Evolutionary conservation across 2,888 invertebrate genomes (phyloP), one percentile per base, ranked within the genome.

Genomic region (Unio delphinus): DNA sequence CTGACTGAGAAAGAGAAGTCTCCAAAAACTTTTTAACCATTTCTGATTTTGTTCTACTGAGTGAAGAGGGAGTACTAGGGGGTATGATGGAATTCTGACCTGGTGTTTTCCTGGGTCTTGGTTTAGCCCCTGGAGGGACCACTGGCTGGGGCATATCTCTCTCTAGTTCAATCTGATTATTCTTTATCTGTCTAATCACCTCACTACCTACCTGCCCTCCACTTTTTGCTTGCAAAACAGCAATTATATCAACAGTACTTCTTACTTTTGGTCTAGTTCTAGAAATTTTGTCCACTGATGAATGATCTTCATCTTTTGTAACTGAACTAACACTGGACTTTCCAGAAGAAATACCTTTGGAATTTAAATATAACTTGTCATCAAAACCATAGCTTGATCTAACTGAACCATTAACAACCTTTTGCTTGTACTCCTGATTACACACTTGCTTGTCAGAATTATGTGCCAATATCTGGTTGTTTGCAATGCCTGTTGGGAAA

Each of bases 201-300:
- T 81, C 83, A 70, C 82, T 86, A 59, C 83, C 81, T 4, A 88
- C 78, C 23, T 83, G 73, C 65, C 79, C 76, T 65, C 79, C 83
- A 66, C 82, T 92, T 89, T 87, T 92, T 88, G 88, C 92, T 91
- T 78, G 92, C 57, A 95, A 92, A 89, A 95, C 94, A 67, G 94
- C 95, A 72, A 96, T 91, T 68, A 96, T 90, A 89, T 96, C 95
- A 87, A 95, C 94, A 0, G 96, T 96, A 45, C 94, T 94, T 90
- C 94, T 94, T 63, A 94, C 90, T 83, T 90, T 90, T 28, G 93
- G 92, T 85, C 92, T 83, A 72, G 83, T 83, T 65, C 84, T 76
- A 18, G 73, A 65, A 63, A 69, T 61, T 64, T 69, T 72, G 34
- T 72, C 73, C 55, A 67, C 54, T 57, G 67, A 64, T 28, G 64